Evolutionary conservation across 1,140 invertebrate species (phyloP).

Genomic region (Oryctes rhinoceros): DNA sequence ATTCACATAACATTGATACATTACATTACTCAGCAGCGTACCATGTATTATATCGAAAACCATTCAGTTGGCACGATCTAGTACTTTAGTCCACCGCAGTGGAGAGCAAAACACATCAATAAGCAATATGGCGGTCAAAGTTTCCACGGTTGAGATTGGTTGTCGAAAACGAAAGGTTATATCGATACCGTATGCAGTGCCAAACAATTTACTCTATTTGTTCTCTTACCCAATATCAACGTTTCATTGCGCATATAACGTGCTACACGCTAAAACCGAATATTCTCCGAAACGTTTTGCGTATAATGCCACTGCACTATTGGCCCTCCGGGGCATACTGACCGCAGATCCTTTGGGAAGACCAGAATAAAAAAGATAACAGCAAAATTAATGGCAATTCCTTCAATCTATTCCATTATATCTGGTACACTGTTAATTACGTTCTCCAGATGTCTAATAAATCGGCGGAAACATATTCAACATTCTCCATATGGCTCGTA

Average conservation of each 20-base stretch:
- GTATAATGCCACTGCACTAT: background rate
- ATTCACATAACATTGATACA: background rate
- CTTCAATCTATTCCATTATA: too few relatives aligned
- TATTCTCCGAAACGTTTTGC: background rate
- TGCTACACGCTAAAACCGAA: background rate
- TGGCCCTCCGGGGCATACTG: background rate
- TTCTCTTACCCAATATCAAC: background rate
- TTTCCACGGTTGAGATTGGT: background rate
- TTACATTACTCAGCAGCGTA: background rate
- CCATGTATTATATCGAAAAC: background rate
- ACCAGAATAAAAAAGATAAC: background rate
- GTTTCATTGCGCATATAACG: background rate
- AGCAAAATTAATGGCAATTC: too few relatives aligned
- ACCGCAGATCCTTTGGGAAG: background rate
- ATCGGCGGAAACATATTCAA: too few relatives aligned
- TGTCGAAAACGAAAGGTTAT: background rate
- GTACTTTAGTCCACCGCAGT: constrained; percentile 1
- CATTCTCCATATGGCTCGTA: too few relatives aligned
- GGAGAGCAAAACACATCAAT: background rate
- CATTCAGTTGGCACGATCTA: background rate
- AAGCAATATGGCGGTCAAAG: background rate
- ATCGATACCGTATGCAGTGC: background rate
- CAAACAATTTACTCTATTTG: background rate
- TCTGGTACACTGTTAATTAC: too few relatives aligned
- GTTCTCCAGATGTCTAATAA: too few relatives aligned